These are phyloP conservation scores for Lithodes maja DNA, from an alignment of 2,888 invertebrate genomes.

Conservation along the genomic window DNA sequence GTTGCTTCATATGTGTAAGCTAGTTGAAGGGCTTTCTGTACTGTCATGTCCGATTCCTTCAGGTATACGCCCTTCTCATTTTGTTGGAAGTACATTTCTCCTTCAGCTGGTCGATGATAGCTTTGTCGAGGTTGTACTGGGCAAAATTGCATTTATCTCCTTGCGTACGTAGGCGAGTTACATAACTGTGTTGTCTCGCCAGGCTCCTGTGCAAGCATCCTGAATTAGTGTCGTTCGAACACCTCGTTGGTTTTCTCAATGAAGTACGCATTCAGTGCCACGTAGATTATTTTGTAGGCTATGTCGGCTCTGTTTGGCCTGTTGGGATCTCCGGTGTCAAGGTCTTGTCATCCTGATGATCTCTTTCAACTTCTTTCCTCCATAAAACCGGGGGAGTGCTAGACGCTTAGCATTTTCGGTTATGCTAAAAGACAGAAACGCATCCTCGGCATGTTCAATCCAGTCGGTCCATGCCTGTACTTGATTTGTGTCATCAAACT, in stretches of 20 bases:
- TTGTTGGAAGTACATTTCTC: slow-evolving; percentile 32
- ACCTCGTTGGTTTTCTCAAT: background rate
- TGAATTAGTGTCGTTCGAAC: slow-evolving; percentile 14
- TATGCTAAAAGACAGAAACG: slow-evolving; percentile 18
- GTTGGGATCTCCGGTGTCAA: slow-evolving; percentile 21
- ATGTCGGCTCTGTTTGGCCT: slow-evolving; percentile 18
- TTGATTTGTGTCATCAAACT: slow-evolving; percentile 6
- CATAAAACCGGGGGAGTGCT: background rate
- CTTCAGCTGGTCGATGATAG: background rate
- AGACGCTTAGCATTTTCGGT: slow-evolving; percentile 12
- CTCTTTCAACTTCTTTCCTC: background rate
- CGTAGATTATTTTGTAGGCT: background rate
- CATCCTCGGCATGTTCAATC: slow-evolving; percentile 19
- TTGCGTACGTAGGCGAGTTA: slow-evolving; percentile 21
- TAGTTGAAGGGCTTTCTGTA: slow-evolving; percentile 26
- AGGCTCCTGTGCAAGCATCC: slow-evolving; percentile 18
- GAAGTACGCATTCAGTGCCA: slow-evolving; percentile 12
- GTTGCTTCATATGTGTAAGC: slow-evolving; percentile 29
- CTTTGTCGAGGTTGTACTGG: too few species aligned
- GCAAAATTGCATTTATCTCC: background rate
- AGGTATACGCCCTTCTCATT: background rate
- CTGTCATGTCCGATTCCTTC: too few species aligned
- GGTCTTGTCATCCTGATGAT: background rate
- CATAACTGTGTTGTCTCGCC: slow-evolving; percentile 16
- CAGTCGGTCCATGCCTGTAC: background rate